Evolutionary conservation across 1,140 invertebrate species (phyloP).

Genomic region (Drosophila erecta): DNA sequence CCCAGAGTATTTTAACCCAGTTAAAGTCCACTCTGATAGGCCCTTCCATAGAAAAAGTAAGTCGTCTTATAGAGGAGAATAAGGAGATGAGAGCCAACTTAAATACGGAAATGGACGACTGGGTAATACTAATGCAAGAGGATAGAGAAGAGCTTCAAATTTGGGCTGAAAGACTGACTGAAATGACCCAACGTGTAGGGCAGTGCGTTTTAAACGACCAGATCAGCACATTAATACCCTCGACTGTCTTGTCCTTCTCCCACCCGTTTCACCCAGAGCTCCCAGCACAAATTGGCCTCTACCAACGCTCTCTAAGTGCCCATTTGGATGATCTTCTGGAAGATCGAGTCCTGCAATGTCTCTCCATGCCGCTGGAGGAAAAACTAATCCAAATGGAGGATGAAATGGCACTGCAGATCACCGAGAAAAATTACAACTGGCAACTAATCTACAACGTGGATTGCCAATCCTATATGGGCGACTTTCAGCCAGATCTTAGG

Average conservation of each 20-base stretch:
- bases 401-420: slow-evolving; percentile 97
- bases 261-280: slow-evolving; percentile 95
- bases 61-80: slow-evolving; percentile 1
- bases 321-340: slow-evolving; percentile 95
- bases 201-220: slow-evolving; percentile 97
- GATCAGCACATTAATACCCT: slow-evolving; percentile 92
- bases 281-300: slow-evolving; percentile 91
- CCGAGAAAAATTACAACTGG: slow-evolving; percentile 92
- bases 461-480: slow-evolving; percentile 97
- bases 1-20: slow-evolving; percentile 92
- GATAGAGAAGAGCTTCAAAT: slow-evolving; percentile 95
- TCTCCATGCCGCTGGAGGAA: slow-evolving; percentile 92
- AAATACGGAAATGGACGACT: slow-evolving; percentile 48
- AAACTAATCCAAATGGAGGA: slow-evolving; percentile 94
- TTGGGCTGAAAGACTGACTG: slow-evolving; percentile 95
- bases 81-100: not conserved
- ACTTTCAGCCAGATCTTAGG: slow-evolving; percentile 98
- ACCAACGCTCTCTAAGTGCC: slow-evolving; percentile 96
- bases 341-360: slow-evolving; percentile 92
- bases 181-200: slow-evolving; percentile 94
- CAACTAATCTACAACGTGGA: slow-evolving; percentile 95
- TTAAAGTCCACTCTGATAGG: slow-evolving; percentile 85
- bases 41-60: slow-evolving; percentile 10
- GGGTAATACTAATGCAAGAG: slow-evolving; percentile 92
- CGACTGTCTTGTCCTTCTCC: slow-evolving; percentile 95